Base-by-base conservation (phyloP, 2,888 invertebrate genomes). In the Perithous albicinctus region DNA sequence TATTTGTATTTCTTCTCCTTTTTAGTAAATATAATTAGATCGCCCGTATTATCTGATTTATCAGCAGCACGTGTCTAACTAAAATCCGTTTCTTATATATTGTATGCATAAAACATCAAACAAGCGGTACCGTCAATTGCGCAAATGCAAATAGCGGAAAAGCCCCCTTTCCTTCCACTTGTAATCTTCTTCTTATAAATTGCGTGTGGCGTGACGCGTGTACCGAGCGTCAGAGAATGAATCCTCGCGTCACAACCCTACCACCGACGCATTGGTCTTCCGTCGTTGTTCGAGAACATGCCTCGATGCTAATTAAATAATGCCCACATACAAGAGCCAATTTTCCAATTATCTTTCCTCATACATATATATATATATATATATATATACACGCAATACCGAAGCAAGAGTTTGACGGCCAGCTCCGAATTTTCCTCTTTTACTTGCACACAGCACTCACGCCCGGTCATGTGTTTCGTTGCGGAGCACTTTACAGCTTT, bases 131-230 rank as follows among this genome's bases (percentile, higher is more conserved):
- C n/a, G 51, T 6, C 56, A 79, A 48, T 66, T 66, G 73, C 73
- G 78, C 59, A 73, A 54, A 79, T 79, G 78, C 23, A 73, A 74
- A 74, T 74, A 18, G 59, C 10, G 46, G 56, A 48, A 78, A 66
- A 72, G 26, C 54, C 38, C 32, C 26, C 46, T 56, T 64, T 41
- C 35, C 29, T 35, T 23, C 29, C 7, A 8, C 10, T 18, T 4
- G 43, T 6, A 32, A 35, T 29, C 2, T 32, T 32, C 1, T 26
- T 46, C 61, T 73, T 43, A 43, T 38, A 43, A 15, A 26, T 18
- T n/a, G 38, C 20, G 41, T 43, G 66, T 10, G 41, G 10, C 43
- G 48, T 29, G 54, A 69, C 54, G 69, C 54, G 51, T 54, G 32
- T 18, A 48, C 5, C 26, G n/a, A 66, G 51, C 69, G 51, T 69